phyloP scores from a whole-genome alignment of 2,888 invertebrate species.

The Ochropacha duplaris region DNA sequence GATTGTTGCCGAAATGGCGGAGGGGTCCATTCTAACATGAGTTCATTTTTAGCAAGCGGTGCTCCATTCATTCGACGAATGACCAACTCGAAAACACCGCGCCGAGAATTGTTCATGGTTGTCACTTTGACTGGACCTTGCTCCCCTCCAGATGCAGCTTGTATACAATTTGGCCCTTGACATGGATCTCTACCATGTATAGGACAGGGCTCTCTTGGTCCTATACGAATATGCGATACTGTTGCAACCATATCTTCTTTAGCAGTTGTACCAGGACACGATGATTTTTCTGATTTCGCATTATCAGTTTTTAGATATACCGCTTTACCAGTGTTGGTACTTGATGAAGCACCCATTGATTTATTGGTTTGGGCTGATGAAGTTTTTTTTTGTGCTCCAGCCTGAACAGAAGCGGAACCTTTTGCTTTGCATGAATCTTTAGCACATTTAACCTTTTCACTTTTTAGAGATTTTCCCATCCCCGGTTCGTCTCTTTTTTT shows the following conservation, averaged over 20 bases:
- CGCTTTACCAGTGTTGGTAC: slow-evolving; percentile 40
- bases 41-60: slow-evolving; percentile 69
- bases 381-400: slow-evolving; percentile 19
- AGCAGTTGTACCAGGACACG: slow-evolving; percentile 41
- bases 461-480: slow-evolving; percentile 16
- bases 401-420: slow-evolving; percentile 22
- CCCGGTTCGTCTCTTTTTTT: slow-evolving; percentile 43
- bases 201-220: slow-evolving; percentile 59
- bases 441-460: slow-evolving; percentile 20
- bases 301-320: slow-evolving; percentile 60
- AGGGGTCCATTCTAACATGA: slow-evolving; percentile 77
- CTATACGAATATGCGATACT: slow-evolving; percentile 67
- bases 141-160: slow-evolving; percentile 44
- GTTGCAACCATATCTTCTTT: slow-evolving; percentile 63
- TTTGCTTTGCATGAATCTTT: slow-evolving; percentile 18
- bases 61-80: slow-evolving; percentile 68
- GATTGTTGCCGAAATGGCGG: slow-evolving; percentile 52
- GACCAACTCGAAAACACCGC: slow-evolving; percentile 74
- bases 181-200: slow-evolving; percentile 58
- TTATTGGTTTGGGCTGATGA: slow-evolving; percentile 41
- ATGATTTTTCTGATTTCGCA: too few relatives aligned
- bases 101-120: slow-evolving; percentile 60
- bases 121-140: slow-evolving; percentile 61
- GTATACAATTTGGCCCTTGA: slow-evolving; percentile 61
- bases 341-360: slow-evolving; percentile 29